Conservation (phyloP, 2,888 invertebrate species). For the Zeuzera pyrina region DNA sequence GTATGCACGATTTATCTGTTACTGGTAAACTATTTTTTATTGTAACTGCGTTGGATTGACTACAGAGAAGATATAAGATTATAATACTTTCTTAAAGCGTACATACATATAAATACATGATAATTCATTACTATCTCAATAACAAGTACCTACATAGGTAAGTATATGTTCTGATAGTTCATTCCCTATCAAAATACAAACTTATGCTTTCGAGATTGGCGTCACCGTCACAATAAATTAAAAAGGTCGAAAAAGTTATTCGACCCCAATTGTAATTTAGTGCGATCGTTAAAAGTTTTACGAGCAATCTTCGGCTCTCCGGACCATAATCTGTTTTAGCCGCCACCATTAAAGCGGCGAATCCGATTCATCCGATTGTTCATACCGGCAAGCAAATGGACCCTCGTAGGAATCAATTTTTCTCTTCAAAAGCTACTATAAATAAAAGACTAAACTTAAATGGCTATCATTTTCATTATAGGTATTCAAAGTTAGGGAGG, state of each 20-base stretch:
- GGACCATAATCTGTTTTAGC: constrained; percentile 46
- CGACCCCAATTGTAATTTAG: constrained; percentile 48
- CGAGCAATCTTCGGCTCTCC: constrained; percentile 47
- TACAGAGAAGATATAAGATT: too few relatives aligned
- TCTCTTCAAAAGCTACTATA: constrained; percentile 1
- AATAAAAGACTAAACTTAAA: constrained; percentile 16
- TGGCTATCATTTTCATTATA: background rate
- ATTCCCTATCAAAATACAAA: too few relatives aligned
- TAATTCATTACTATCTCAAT: too few relatives aligned
- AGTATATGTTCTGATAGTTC: too few relatives aligned
- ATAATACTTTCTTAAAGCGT: too few relatives aligned
- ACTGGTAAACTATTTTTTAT: too few relatives aligned
- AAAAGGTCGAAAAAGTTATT: constrained; percentile 43
- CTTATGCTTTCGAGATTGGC: constrained; percentile 28
- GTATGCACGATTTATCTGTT: too few relatives aligned
- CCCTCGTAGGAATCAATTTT: constrained; percentile 9
- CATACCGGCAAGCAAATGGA: constrained; percentile 7
- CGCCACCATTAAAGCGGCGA: constrained; percentile 20
- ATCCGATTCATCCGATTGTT: constrained; percentile 16
- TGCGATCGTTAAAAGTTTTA: constrained; percentile 52
- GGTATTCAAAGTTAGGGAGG: background rate
- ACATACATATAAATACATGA: too few relatives aligned
- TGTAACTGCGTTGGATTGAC: too few relatives aligned
- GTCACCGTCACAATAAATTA: constrained; percentile 37
- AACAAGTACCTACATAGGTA: too few relatives aligned